phyloP scores from a whole-genome alignment of 1,140 invertebrate genomes.

The Helicoverpa zea region DNA sequence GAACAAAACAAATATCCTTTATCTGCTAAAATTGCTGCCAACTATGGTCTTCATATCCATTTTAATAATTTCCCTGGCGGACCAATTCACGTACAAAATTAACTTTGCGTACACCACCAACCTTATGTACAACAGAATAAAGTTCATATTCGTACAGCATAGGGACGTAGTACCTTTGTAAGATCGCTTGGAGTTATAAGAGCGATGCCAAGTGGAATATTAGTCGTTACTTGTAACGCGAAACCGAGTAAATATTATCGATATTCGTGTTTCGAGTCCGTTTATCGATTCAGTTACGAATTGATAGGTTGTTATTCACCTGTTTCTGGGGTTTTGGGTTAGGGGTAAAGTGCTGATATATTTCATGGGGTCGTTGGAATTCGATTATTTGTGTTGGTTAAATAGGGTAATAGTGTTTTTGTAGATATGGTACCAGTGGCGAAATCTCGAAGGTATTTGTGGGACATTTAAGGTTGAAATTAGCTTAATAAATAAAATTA shows the following conservation, averaged over 20 bases:
- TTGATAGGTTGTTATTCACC: constrained; percentile 36
- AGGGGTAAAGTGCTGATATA: constrained; percentile 1
- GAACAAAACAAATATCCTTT: constrained; percentile 57
- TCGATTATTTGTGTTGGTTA: neutral
- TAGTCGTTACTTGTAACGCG: constrained; percentile 51
- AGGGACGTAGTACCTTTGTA: neutral
- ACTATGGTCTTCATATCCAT: constrained; percentile 50
- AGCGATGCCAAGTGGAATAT: constrained; percentile 43
- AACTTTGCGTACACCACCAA: neutral
- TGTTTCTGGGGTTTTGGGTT: constrained; percentile 29
- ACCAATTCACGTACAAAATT: constrained; percentile 36
- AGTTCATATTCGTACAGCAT: neutral
- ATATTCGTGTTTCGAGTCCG: constrained; percentile 44
- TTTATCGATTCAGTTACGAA: constrained; percentile 33
- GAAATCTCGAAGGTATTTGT: too few species aligned
- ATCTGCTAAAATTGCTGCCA: constrained; percentile 60
- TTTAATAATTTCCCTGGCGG: constrained; percentile 61
- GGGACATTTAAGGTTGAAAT: too few species aligned
- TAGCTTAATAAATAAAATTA: too few species aligned
- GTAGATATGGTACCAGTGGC: too few species aligned
- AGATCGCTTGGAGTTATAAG: constrained; percentile 25
- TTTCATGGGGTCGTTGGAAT: neutral
- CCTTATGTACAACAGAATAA: neutral
- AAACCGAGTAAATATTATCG: constrained; percentile 45
- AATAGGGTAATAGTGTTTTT: neutral